These are phyloP conservation scores for Petrosia ficiformis DNA, from an alignment of 37 sponge, comb jelly and placozoan genomes.

Conservation along the genomic window DNA sequence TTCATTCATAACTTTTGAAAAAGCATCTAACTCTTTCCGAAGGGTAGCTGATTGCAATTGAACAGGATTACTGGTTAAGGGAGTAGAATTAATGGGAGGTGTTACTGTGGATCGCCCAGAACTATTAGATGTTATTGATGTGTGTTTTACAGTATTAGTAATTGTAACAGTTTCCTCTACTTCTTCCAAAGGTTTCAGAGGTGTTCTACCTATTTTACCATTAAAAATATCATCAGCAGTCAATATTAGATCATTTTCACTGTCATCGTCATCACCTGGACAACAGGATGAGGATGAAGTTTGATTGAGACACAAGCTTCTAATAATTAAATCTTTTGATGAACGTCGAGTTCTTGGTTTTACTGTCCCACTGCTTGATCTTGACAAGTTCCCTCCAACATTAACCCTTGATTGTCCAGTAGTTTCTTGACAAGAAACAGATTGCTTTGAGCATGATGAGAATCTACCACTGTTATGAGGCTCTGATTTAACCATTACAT, in stretches of 20 bases:
- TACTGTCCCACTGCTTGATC: no score
- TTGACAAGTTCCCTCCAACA: no score
- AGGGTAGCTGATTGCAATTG: not conserved
- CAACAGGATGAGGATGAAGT: not conserved
- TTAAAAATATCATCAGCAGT: not conserved
- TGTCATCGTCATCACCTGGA: not conserved
- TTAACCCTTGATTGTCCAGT: no score
- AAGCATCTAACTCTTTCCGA: slow-evolving; percentile 46
- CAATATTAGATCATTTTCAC: not conserved
- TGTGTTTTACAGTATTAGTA: not conserved
- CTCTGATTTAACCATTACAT: no score
- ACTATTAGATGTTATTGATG: not conserved
- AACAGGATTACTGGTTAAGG: not conserved
- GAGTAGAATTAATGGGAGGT: not conserved
- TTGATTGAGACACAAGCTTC: not conserved
- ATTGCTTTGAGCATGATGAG: no score
- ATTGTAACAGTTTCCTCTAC: slow-evolving; percentile 1
- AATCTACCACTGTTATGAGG: no score
- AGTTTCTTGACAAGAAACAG: no score
- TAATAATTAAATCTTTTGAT: not conserved
- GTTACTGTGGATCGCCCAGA: not conserved
- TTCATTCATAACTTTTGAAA: slow-evolving; percentile 46
- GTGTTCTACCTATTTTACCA: slow-evolving; percentile 20
- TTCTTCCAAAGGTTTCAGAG: slow-evolving; percentile 54
- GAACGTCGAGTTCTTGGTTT: not conserved